Conservation (phyloP, 2,113 vertebrate species). For the Silurus asotus region DNA sequence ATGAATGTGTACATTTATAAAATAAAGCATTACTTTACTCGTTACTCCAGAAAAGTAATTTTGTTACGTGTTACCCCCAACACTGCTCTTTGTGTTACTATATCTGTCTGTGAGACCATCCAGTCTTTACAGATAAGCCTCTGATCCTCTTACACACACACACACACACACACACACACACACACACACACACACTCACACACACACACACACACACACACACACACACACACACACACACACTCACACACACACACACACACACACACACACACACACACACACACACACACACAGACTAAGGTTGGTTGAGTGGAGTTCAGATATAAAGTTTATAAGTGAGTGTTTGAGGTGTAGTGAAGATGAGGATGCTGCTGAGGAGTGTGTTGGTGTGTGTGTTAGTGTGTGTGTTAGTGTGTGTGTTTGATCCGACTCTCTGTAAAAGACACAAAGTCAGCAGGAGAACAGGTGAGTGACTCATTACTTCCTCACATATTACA, state of each 20-base stretch:
- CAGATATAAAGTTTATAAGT: not conserved
- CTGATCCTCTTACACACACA: conserved; percentile 77
- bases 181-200: conserved; percentile 4
- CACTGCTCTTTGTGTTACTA: conserved; percentile 37
- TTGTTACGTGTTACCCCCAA: too few relatives aligned
- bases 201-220: conserved; percentile 13
- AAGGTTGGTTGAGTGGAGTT: not conserved
- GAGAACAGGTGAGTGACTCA: conserved; percentile 79
- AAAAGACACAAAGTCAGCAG: conserved; percentile 70
- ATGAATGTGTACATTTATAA: too few relatives aligned
- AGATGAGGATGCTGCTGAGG: conserved; percentile 41
- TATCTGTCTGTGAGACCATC: conserved; percentile 62
- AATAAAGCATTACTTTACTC: too few relatives aligned
- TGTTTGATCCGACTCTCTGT: conserved; percentile 58
- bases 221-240: conserved; percentile 36
- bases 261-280: conserved; percentile 33
- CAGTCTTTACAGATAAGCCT: conserved; percentile 78
- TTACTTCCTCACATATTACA: not conserved
- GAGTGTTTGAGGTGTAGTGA: conserved; percentile 14
- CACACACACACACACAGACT: not conserved
- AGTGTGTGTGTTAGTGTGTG: conserved; percentile 68
- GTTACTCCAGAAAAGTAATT: too few relatives aligned
- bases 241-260: conserved; percentile 17
- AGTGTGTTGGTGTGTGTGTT: conserved; percentile 69
- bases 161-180: conserved; percentile 37